phyloP scores from a whole-genome alignment of 2,888 invertebrate genomes.

The Bellardia pandia region DNA sequence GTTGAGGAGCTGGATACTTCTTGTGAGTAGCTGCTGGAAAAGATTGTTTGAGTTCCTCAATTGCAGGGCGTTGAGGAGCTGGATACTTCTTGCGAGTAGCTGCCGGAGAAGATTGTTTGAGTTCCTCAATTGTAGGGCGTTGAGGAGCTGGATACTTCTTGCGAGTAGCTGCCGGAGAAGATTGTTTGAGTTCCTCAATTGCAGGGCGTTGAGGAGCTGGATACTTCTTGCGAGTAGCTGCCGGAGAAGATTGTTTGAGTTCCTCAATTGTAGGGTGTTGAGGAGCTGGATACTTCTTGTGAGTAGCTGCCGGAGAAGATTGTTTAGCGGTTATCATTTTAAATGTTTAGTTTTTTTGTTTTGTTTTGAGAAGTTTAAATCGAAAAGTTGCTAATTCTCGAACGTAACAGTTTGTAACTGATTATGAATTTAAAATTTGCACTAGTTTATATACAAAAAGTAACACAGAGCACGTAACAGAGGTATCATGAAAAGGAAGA shows the following conservation, averaged over 20 bases:
- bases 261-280: no score
- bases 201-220: no score
- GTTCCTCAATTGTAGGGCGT: no score
- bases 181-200: no score
- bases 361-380: neutral
- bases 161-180: no score
- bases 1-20: conserved; percentile 44
- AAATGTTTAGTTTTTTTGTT: neutral
- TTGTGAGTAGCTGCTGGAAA: neutral
- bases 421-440: neutral
- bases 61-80: conserved; percentile 15
- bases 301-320: neutral
- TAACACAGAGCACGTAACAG: no score
- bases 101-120: neutral
- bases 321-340: conserved; percentile 21
- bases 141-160: no score
- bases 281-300: conserved; percentile 39
- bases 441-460: neutral
- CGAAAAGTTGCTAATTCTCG: conserved; percentile 1
- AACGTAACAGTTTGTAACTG: conserved; percentile 57
- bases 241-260: no score
- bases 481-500: no score
- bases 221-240: no score
- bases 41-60: no score
- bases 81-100: conserved; percentile 33